Evolutionary conservation across 2,888 invertebrate genomes (phyloP).

Genomic region (Acanthosepion pharaonis): DNA sequence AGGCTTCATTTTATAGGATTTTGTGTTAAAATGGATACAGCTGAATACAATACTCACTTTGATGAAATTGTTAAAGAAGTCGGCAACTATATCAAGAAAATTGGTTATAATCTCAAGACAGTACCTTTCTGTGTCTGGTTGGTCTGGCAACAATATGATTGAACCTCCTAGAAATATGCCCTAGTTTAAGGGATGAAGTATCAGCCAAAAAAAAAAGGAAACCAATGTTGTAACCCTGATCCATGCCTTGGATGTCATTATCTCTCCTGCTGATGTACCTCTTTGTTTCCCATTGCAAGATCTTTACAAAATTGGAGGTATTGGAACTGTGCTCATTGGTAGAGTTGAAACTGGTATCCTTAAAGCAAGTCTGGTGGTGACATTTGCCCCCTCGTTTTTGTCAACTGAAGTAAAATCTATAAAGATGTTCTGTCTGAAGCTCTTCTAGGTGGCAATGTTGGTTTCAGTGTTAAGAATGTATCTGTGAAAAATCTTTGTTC

Average conservation of each 20-base stretch:
- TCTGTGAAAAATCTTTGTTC: constrained; percentile 99
- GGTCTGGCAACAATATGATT: constrained; percentile 99
- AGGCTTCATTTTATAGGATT: too few species aligned
- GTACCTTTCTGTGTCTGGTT: constrained; percentile 99
- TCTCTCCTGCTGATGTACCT: constrained; percentile 97
- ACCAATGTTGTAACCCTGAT: constrained; percentile 87
- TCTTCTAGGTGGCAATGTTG: constrained; percentile 99
- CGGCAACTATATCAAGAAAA: constrained; percentile 98
- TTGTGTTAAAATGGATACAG: constrained; percentile 95
- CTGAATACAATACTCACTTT: constrained; percentile 93
- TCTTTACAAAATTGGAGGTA: constrained; percentile 99
- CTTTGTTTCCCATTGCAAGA: constrained; percentile 99
- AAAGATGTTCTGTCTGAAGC: constrained; percentile 98
- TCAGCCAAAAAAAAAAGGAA: constrained; percentile 75
- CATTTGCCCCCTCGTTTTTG: constrained; percentile 95
- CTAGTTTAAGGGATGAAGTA: constrained; percentile 92
- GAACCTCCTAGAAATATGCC: constrained; percentile 90
- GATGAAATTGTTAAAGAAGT: constrained; percentile 99
- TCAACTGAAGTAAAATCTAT: constrained; percentile 91
- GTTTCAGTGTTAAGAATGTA: constrained; percentile 99
- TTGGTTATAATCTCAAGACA: constrained; percentile 97
- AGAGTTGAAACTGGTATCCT: constrained; percentile 97
- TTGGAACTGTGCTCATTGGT: constrained; percentile 99
- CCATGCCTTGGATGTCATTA: constrained; percentile 96
- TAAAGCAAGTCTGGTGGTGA: constrained; percentile 83